Evolutionary conservation across 1,140 invertebrate genomes (phyloP).

Genomic region (Macrobrachium nipponense): DNA sequence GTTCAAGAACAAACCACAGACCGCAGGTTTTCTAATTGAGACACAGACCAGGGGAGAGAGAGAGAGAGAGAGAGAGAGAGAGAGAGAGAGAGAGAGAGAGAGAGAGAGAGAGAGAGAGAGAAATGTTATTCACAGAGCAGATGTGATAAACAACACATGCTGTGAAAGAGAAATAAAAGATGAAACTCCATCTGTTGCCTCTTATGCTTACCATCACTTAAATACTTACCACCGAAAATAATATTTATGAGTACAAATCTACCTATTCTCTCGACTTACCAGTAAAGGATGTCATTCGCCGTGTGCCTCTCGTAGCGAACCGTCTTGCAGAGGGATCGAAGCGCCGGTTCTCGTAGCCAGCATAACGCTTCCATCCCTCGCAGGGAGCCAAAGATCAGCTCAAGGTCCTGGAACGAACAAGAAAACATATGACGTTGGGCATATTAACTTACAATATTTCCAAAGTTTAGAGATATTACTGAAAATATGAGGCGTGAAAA

Average conservation of each 20-base stretch:
- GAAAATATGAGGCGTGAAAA: too few species aligned
- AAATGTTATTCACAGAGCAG: too few species aligned
- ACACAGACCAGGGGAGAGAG: neutral
- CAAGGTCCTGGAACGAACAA: slow-evolving; percentile 75
- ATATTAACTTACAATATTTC: too few species aligned
- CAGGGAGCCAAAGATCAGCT: slow-evolving; percentile 81
- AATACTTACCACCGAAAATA: too few species aligned
- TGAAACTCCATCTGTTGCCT: neutral
- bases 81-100: slow-evolving; percentile 8
- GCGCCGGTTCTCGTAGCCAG: slow-evolving; percentile 77
- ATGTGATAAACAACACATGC: too few species aligned
- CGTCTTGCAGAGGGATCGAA: slow-evolving; percentile 78
- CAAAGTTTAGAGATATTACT: too few species aligned
- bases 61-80: slow-evolving; percentile 5
- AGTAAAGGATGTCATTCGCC: slow-evolving; percentile 84
- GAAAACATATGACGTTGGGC: neutral
- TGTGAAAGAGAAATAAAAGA: too few species aligned
- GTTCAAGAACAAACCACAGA: too few species aligned
- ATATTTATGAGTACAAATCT: too few species aligned
- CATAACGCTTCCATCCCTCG: slow-evolving; percentile 80
- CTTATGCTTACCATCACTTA: neutral
- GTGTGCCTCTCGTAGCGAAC: slow-evolving; percentile 81
- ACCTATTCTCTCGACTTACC: slow-evolving; percentile 73
- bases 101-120: neutral
- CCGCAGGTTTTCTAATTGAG: too few species aligned